Evolutionary conservation across 2,888 invertebrate species (phyloP).

Genomic region (Callyntrura guangdongensis): DNA sequence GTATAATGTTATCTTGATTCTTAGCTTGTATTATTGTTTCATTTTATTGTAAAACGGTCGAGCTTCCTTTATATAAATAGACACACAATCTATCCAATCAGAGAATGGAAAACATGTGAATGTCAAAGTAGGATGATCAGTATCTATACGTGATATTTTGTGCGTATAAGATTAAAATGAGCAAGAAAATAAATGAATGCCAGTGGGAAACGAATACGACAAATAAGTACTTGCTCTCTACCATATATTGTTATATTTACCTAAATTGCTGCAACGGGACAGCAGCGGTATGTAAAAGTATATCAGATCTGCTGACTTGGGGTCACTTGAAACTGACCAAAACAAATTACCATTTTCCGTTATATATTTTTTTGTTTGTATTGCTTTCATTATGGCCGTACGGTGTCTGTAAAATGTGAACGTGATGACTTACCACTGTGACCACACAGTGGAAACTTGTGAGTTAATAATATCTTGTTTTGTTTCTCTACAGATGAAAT

Average conservation of each 20-base stretch:
- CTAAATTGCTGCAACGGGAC: background rate
- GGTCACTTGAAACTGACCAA: conserved; percentile 60
- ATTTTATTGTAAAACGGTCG: background rate
- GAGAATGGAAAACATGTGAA: background rate
- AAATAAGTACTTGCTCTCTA: background rate
- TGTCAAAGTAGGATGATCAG: background rate
- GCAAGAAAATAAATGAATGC: conserved; percentile 3
- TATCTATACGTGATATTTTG: conserved; percentile 28
- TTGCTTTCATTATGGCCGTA: background rate
- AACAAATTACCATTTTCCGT: conserved; percentile 67
- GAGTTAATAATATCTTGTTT: conserved; percentile 26
- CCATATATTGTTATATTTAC: too few species aligned
- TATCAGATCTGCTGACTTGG: conserved; percentile 11
- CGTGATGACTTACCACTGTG: conserved; percentile 27
- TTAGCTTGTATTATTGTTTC: background rate
- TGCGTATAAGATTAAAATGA: conserved; percentile 2
- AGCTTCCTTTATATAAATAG: background rate
- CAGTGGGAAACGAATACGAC: background rate
- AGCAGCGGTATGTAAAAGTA: background rate
- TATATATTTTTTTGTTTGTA: background rate
- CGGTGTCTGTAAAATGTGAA: background rate
- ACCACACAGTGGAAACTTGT: conserved; percentile 53
- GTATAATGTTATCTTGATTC: conserved; percentile 3
- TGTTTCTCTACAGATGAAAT: conserved; percentile 42
- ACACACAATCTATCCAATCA: background rate